phyloP scores from a whole-genome alignment of 2,888 invertebrate genomes.

The Agrochola circellaris region DNA sequence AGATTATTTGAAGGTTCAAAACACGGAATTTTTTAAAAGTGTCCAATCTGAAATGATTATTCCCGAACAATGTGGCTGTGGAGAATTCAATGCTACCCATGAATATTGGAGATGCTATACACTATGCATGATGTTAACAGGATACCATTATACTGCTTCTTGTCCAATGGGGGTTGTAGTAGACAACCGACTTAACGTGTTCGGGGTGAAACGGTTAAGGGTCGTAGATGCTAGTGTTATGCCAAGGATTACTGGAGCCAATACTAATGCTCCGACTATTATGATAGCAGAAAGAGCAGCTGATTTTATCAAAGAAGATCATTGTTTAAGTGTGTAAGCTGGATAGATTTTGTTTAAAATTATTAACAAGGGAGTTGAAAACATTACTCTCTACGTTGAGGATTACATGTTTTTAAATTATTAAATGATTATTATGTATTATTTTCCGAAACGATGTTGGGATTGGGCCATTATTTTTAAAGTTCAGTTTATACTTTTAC shows the following conservation, averaged over 20 bases:
- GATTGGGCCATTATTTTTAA: no score
- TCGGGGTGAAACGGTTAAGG: slow-evolving; percentile 91
- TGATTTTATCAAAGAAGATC: slow-evolving; percentile 57
- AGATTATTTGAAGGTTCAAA: slow-evolving; percentile 73
- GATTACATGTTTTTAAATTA: not conserved
- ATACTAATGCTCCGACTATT: slow-evolving; percentile 93
- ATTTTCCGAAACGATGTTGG: not conserved
- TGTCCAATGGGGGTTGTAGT: slow-evolving; percentile 94
- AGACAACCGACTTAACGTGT: slow-evolving; percentile 91
- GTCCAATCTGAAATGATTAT: slow-evolving; percentile 73
- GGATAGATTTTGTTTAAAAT: not conserved
- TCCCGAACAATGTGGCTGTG: slow-evolving; percentile 59
- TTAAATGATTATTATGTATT: no score
- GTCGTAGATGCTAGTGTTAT: slow-evolving; percentile 94
- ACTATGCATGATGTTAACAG: slow-evolving; percentile 91
- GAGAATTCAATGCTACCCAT: slow-evolving; percentile 72
- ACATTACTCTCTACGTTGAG: not conserved
- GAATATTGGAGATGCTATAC: slow-evolving; percentile 93
- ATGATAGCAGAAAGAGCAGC: slow-evolving; percentile 93
- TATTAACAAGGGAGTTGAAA: not conserved
- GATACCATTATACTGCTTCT: slow-evolving; percentile 93
- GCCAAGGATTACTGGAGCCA: slow-evolving; percentile 92
- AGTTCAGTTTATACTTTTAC: no score
- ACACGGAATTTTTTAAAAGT: slow-evolving; percentile 80
- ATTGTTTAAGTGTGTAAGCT: slow-evolving; percentile 6